phyloP scores from a whole-genome alignment of 30 jellyfish, hydroid and myxozoan genomes.

The Catostylus mosaicus region DNA sequence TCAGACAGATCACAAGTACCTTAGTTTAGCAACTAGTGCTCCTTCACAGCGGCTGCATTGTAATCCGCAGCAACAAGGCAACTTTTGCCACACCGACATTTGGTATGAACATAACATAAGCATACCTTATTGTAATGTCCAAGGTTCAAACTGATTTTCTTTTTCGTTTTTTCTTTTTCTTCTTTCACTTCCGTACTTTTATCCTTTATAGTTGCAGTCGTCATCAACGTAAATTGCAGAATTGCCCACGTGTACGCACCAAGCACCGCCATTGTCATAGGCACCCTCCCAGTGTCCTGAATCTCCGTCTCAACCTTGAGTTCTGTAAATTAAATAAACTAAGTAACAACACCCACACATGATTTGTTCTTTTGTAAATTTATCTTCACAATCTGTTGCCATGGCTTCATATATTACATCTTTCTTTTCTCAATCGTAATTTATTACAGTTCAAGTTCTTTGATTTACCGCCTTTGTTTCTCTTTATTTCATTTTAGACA shows the following conservation, averaged over 20 bases:
- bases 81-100: neutral
- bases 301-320: slow-evolving; percentile 64
- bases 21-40: no score
- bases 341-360: no score
- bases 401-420: no score
- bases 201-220: slow-evolving; percentile 83
- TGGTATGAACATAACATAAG: neutral
- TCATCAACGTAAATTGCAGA: slow-evolving; percentile 78
- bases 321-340: neutral
- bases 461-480: no score
- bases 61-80: no score
- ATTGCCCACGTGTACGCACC: slow-evolving; percentile 87
- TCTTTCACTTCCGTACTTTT: slow-evolving; percentile 40
- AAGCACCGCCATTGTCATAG: slow-evolving; percentile 70
- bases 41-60: no score
- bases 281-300: slow-evolving; percentile 35
- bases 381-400: neutral
- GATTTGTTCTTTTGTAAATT: neutral
- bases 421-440: no score
- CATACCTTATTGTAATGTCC: slow-evolving; percentile 67
- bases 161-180: slow-evolving; percentile 44
- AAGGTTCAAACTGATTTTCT: slow-evolving; percentile 39
- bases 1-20: no score
- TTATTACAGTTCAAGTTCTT: neutral
- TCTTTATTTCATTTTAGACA: no score